These are phyloP conservation scores for Eunapius fragilis DNA, from an alignment of 37 sponge, comb jelly and placozoan species.

Conservation along the genomic window DNA sequence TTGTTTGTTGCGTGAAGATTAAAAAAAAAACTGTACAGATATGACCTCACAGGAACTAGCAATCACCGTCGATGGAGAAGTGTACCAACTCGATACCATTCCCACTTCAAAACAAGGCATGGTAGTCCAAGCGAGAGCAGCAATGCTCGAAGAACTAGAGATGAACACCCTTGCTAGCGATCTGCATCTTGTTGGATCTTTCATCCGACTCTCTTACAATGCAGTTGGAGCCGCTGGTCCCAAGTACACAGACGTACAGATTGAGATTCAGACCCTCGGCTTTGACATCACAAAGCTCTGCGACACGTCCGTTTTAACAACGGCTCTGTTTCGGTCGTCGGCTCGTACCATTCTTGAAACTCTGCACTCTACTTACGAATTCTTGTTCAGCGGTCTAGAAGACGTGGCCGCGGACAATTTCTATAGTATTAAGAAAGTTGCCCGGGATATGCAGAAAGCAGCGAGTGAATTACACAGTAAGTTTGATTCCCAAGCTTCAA, in stretches of 20 bases:
- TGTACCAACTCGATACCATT: too few species aligned
- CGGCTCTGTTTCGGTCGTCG: conserved; percentile 45
- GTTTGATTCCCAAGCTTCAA: conserved; percentile 37
- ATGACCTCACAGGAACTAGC: too few species aligned
- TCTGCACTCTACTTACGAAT: conserved; percentile 55
- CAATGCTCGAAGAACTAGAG: conserved; percentile 41
- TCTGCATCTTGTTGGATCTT: conserved; percentile 64
- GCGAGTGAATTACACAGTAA: conserved; percentile 42
- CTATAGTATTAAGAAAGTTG: conserved; percentile 37
- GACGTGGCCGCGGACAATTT: conserved; percentile 61
- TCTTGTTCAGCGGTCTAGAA: conserved; percentile 46
- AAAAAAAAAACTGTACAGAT: too few species aligned
- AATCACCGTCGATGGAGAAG: too few species aligned
- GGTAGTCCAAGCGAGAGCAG: conserved; percentile 18
- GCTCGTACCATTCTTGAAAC: conserved; percentile 38
- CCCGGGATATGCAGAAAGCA: conserved; percentile 48
- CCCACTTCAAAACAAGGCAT: too few species aligned
- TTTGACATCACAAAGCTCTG: conserved; percentile 70
- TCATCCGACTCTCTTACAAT: conserved; percentile 63
- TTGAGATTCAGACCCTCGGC: conserved; percentile 52
- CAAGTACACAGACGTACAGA: conserved; percentile 43
- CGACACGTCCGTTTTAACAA: conserved; percentile 61
- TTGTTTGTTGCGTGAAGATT: too few species aligned
- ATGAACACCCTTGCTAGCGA: conserved; percentile 57
- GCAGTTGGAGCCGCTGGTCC: conserved; percentile 57